Evolutionary conservation across 1,140 invertebrate genomes (phyloP), one percentile per base, ranked within the genome.

Genomic region (Tribolium madens): DNA sequence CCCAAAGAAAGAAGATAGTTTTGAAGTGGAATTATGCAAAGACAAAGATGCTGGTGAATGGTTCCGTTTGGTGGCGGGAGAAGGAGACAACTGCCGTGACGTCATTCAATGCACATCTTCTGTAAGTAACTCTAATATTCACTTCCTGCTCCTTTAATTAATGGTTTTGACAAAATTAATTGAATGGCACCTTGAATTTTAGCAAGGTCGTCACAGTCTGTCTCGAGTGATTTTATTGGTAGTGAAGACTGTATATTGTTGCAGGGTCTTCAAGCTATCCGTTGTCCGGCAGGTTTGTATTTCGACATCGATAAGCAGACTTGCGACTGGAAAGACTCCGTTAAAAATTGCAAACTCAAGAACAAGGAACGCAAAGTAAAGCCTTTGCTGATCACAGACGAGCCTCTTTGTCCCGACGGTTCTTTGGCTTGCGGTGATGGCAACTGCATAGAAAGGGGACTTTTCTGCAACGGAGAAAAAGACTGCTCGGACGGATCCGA

Each of bases 291-390:
- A 64, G 96, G 96, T 86, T 87, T 98, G 74, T 96, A 93, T 84
- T 98, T 98, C 87, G 96, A 98, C 85, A 97, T 97, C 81, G 96
- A 97, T 83, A 97, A 97, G 86, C 96, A 98, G 87, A 97, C 96
- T 1, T 98, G 96, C 84, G 95, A 97, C 84, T 98, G 96, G 96
- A 97, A 97, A 85, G 94, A 93, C 77, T 91, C 95, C 1, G 96
- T 98, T 0, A 96, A 96, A 85, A 97, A 97, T 85, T 98, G 96
- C 87, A 95, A 95, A 83, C 86, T 94, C 82, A 97, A 96, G 88
- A 96, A 92, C 86, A 96, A 96, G 85, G 95, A 96, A 84, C 92
- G 94, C 75, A 96, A 96, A 85, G 91, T 94, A 9, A 96, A 96
- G 85, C 96, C 96, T 70, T 87, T 96, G 75, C 87, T 97, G 2